Conservation (phyloP, 2,113 vertebrate species). For the Melanocharis versteri region DNA sequence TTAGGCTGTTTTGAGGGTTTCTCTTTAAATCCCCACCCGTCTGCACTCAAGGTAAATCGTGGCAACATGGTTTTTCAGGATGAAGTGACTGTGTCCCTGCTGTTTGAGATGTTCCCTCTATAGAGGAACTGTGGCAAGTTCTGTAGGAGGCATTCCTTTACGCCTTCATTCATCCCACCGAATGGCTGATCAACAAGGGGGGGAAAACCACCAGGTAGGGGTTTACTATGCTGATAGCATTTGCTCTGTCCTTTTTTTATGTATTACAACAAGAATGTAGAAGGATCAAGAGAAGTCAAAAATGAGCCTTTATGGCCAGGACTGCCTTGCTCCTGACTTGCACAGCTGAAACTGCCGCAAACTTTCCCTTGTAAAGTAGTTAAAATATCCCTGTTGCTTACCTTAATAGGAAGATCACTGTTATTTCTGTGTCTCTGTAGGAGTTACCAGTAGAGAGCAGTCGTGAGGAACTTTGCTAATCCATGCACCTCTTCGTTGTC, state of each 20-base stretch:
- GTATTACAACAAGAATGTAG: neutral
- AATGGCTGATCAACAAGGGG: neutral
- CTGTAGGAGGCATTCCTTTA: neutral
- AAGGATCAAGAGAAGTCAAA: neutral
- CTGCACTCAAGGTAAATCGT: neutral
- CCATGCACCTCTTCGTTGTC: rapidly evolving
- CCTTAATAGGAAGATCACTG: neutral
- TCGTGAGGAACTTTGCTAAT: neutral
- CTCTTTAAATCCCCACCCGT: neutral
- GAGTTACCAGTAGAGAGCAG: neutral
- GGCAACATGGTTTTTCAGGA: neutral
- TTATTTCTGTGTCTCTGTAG: neutral
- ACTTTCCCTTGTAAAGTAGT: neutral
- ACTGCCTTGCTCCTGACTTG: neutral
- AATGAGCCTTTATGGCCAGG: neutral
- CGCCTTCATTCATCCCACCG: neutral
- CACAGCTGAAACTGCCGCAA: rapidly evolving
- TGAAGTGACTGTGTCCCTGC: neutral
- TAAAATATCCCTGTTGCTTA: neutral
- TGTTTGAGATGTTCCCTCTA: neutral
- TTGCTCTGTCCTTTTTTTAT: neutral
- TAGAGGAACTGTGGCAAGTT: neutral
- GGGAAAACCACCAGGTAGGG: neutral
- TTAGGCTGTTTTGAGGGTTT: neutral
- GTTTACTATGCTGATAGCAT: neutral